phyloP scores from a whole-genome alignment of 2,113 vertebrate genomes.

The Laterallus jamaicensis region DNA sequence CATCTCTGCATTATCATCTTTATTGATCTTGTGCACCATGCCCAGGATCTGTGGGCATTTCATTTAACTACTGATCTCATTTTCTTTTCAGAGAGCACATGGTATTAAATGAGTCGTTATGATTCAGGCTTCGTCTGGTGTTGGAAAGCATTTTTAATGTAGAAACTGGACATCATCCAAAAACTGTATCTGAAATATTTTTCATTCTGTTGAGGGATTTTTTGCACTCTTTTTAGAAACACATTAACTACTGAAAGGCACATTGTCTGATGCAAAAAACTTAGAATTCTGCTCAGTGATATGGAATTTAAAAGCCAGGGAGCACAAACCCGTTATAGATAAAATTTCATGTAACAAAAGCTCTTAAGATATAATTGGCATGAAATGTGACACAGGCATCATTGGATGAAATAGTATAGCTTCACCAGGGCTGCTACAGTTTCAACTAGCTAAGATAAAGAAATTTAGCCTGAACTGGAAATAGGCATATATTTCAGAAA shows the following conservation, averaged over 20 bases:
- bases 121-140: conserved; percentile 59
- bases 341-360: conserved; percentile 1
- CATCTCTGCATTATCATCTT: conserved; percentile 25
- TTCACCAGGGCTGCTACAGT: conserved; percentile 16
- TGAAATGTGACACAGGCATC: conserved; percentile 28
- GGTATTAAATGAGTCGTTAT: conserved; percentile 64
- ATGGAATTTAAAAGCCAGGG: not conserved
- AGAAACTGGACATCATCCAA: conserved; percentile 57
- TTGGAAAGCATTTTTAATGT: conserved; percentile 62
- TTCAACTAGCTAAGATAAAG: not conserved
- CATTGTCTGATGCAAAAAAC: not conserved
- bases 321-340: not conserved
- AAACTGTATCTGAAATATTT: conserved; percentile 52
- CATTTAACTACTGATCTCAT: conserved; percentile 49
- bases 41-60: conserved; percentile 46
- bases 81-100: conserved; percentile 51
- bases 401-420: conserved; percentile 16
- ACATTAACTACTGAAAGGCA: conserved; percentile 20
- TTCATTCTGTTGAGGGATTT: conserved; percentile 15
- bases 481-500: not conserved
- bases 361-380: conserved; percentile 4
- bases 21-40: conserved; percentile 61
- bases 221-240: not conserved
- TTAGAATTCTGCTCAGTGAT: not conserved
- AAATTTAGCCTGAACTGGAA: conserved; percentile 1